Conservation (phyloP, 2,113 vertebrate genomes). For the Colaptes auratus region DNA sequence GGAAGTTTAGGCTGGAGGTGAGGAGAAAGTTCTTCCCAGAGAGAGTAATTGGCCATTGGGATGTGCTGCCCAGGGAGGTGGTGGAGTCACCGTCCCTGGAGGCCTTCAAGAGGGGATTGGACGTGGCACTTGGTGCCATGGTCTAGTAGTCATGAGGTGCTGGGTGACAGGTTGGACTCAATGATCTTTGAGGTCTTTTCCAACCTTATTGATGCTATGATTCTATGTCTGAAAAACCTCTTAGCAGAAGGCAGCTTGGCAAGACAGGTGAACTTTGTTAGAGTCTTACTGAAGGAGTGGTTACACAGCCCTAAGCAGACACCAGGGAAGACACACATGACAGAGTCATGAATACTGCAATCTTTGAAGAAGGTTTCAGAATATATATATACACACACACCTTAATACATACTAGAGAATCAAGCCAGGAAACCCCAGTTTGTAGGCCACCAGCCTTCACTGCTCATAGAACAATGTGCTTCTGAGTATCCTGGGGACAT, state of each 20-base stretch:
- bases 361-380: not conserved
- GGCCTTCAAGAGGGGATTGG: too few relatives aligned
- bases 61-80: too few relatives aligned
- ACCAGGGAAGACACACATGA: not conserved
- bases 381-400: too few relatives aligned
- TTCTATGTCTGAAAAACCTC: not conserved
- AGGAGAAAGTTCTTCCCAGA: too few relatives aligned
- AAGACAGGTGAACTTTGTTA: not conserved
- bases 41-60: too few relatives aligned
- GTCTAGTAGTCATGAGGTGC: too few relatives aligned
- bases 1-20: too few relatives aligned
- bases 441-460: not conserved
- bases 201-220: too few relatives aligned
- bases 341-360: not conserved
- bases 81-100: too few relatives aligned
- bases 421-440: not conserved
- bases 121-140: too few relatives aligned
- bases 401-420: not conserved
- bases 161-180: too few relatives aligned
- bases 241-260: not conserved
- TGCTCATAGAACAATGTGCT: not conserved
- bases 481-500: not conserved
- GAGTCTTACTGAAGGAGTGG: not conserved
- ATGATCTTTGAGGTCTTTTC: too few relatives aligned
- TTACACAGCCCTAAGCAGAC: not conserved